Evolutionary conservation across 1,140 invertebrate species (phyloP), one percentile per base, ranked within the genome.

Genomic region (Telenomus remus): DNA sequence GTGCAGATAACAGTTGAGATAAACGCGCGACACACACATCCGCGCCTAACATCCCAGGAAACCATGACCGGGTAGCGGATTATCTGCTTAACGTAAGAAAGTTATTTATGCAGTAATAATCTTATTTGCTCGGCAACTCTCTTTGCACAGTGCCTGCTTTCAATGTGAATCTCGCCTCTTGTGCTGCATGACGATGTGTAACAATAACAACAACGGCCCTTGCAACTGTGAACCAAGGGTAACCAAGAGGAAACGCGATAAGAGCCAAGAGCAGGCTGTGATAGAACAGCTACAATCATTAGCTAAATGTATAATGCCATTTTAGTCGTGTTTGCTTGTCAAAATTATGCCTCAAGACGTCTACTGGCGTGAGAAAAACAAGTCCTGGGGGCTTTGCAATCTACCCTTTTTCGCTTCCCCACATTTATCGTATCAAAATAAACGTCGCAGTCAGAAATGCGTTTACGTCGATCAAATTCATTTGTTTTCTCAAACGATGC

Each of bases 171-270:
- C 73, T 60, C 66, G 37, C 43, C 70, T 60, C 42, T 16, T 57
- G 44, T 53, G 71, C 64, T 60, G 42, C 43, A 59, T 55, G 64
- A 77, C 57, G 68, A 66, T 70, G 48, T 35, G 59, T 68, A 79
- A 81, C 78, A 82, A 83, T 80, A 82, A 78, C 76, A 77, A 66
- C 75, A 59, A 54, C 53, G 55, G 12, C 59, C 37, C 42, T 44
- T 56, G 64, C 34, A 78, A 74, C 59, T 69, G 50, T 51, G 63
- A 79, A 74, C 71, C 79, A 79, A 85, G 85, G 86, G 79, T 83
- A 87, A 76, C 82, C 68, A 80, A 87, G 85, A 85, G 85, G 86
- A 87, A 87, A 85, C 53, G 80, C 85, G 86, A 87, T 87, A 87
- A 87, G 83, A 80, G 72, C 37, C n/a, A 46, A 70, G 19, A 27